Conservation (phyloP, 2,797 vertebrate species). For the Miichthys miiuy region DNA sequence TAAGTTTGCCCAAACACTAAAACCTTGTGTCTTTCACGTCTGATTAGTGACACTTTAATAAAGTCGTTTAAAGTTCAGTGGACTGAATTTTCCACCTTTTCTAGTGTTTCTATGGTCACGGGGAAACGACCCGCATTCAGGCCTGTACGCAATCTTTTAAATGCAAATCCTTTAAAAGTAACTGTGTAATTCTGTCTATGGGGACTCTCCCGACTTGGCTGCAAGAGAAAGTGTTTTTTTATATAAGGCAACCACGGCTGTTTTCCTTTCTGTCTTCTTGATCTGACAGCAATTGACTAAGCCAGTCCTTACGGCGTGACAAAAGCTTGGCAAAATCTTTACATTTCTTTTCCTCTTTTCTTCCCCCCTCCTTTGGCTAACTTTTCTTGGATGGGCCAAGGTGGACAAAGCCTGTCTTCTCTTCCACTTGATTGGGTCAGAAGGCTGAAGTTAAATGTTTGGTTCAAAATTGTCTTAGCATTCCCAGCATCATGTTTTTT, state of each 20-base stretch:
- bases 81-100: constrained; percentile 99
- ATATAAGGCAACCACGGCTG: constrained; percentile 79
- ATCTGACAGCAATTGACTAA: constrained; percentile 93
- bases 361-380: constrained; percentile 49
- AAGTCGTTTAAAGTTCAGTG: constrained; percentile 98
- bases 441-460: constrained; percentile 88
- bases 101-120: constrained; percentile 96
- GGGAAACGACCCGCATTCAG: constrained; percentile 91
- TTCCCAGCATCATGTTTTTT: constrained; percentile 85
- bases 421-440: constrained; percentile 94
- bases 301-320: constrained; percentile 90
- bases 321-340: constrained; percentile 91
- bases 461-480: constrained; percentile 89
- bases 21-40: constrained; percentile 92
- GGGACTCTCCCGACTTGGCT: constrained; percentile 85
- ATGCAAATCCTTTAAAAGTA: constrained; percentile 95
- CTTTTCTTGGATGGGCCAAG: constrained; percentile 84
- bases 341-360: constrained; percentile 84
- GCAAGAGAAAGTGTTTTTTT: constrained; percentile 82
- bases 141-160: constrained; percentile 91
- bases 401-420: constrained; percentile 88
- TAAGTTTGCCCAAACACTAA: constrained; percentile 91
- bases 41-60: constrained; percentile 99
- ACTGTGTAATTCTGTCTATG: constrained; percentile 91
- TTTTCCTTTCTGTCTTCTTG: constrained; percentile 87